phyloP scores from a whole-genome alignment of 2,888 invertebrate genomes.

The Ichneumoninae sp. region DNA sequence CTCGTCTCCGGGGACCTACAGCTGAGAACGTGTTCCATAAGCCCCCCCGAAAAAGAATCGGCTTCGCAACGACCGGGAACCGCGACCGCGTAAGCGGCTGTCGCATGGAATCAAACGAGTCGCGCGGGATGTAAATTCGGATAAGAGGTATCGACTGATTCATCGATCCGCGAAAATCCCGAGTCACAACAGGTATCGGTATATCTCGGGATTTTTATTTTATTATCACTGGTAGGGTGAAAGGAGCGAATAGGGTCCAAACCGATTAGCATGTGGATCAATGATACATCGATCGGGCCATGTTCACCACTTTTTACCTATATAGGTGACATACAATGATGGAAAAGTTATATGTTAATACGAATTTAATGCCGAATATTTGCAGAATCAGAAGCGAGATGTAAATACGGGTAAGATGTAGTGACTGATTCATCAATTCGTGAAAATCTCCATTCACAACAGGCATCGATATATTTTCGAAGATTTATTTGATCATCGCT shows the following conservation, averaged over 20 bases:
- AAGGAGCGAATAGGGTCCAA: too few species aligned
- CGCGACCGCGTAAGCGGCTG: conserved; percentile 24
- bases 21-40: conserved; percentile 39
- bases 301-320: too few species aligned
- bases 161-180: conserved; percentile 26
- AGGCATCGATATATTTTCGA: background rate
- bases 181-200: conserved; percentile 22
- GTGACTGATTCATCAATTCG: conserved; percentile 38
- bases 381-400: background rate
- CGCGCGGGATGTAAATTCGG: background rate
- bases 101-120: conserved; percentile 31
- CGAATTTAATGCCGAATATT: too few species aligned
- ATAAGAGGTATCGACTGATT: conserved; percentile 38
- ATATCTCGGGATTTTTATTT: background rate
- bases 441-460: conserved; percentile 28
- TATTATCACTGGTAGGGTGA: too few species aligned
- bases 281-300: too few species aligned
- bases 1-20: conserved; percentile 3
- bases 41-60: conserved; percentile 49
- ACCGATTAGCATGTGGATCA: too few species aligned
- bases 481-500: background rate
- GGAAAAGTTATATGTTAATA: too few species aligned
- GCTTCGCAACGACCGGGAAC: conserved; percentile 27
- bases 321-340: too few species aligned
- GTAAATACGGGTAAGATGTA: background rate